A percentile compares a stretch with the other conserved stretches of the same genome.
phyloP scores from a whole-genome alignment of 1,140 invertebrate genomes.

The Nasonia longicornis region DNA sequence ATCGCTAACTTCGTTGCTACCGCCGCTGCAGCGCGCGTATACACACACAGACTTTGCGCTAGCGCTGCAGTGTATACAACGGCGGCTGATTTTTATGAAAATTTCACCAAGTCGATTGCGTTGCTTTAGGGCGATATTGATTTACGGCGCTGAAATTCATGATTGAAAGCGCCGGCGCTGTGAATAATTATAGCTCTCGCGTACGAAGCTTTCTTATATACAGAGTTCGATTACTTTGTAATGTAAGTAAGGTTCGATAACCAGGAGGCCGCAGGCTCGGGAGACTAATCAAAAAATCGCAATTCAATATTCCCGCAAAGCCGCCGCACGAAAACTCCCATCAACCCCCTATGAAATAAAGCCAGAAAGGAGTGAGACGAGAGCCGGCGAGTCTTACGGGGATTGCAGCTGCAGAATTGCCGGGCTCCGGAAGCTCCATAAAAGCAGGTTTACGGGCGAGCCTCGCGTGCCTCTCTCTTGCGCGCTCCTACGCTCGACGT shows the following conservation, averaged over 20 bases:
- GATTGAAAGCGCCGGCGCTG: neutral
- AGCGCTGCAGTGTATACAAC: neutral
- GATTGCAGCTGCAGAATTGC: constrained; percentile 11
- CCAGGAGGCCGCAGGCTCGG: no score
- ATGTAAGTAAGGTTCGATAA: no score
- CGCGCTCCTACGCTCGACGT: neutral
- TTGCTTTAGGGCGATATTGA: neutral
- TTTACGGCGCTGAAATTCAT: neutral
- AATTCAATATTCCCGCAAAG: neutral
- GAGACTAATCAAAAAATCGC: neutral
- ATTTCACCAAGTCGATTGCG: neutral
- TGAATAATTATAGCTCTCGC: no score
- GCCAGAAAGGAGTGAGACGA: constrained; percentile 33
- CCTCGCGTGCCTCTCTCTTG: neutral
- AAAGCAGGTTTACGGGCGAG: constrained; percentile 25
- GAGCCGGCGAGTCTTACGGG: neutral
- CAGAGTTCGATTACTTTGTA: no score
- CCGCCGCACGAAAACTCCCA: neutral
- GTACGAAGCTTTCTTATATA: no score
- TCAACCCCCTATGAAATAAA: neutral
- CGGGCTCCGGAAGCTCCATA: neutral
- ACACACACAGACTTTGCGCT: neutral
- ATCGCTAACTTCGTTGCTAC: constrained; percentile 27
- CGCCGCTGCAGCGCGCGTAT: neutral
- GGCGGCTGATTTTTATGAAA: neutral